phyloP scores from a whole-genome alignment of 1,140 invertebrate genomes.

The Drosophila eugracilis region DNA sequence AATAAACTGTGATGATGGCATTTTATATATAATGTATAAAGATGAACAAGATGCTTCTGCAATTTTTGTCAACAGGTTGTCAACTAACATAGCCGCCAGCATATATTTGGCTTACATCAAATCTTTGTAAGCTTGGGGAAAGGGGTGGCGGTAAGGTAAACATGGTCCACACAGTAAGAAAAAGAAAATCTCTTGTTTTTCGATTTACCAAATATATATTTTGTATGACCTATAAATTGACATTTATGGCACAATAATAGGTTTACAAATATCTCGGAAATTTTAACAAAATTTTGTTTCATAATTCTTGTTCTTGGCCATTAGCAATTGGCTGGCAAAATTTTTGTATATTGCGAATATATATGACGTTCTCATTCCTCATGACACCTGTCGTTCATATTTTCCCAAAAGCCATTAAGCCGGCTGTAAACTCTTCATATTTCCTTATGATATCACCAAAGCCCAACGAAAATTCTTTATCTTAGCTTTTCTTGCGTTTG shows the following conservation, averaged over 20 bases:
- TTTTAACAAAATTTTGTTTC: neutral
- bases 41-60: conserved; percentile 3
- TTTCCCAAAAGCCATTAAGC: conserved; percentile 19
- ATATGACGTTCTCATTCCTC: neutral
- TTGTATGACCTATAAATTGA: too few species aligned
- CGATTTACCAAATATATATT: too few species aligned
- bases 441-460: conserved; percentile 29
- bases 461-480: conserved; percentile 15
- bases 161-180: neutral
- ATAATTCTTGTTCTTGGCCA: neutral
- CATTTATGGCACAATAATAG: too few species aligned
- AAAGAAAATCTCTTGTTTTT: too few species aligned
- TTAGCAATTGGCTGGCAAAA: neutral
- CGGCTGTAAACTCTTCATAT: conserved; percentile 39
- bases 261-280: neutral
- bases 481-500: conserved; percentile 10
- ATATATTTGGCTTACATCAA: conserved; percentile 1
- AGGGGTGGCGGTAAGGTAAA: neutral
- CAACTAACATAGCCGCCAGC: conserved; percentile 16
- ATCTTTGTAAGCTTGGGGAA: neutral
- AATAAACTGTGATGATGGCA: conserved; percentile 20
- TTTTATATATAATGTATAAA: neutral
- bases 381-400: conserved; percentile 18
- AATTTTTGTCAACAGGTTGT: conserved; percentile 65
- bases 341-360: neutral